Percentiles rank a stretch among this genome's conserved stretches.
These are phyloP conservation scores for Albula glossodonta DNA, from an alignment of 2,113 vertebrate genomes.

Conservation along the genomic window DNA sequence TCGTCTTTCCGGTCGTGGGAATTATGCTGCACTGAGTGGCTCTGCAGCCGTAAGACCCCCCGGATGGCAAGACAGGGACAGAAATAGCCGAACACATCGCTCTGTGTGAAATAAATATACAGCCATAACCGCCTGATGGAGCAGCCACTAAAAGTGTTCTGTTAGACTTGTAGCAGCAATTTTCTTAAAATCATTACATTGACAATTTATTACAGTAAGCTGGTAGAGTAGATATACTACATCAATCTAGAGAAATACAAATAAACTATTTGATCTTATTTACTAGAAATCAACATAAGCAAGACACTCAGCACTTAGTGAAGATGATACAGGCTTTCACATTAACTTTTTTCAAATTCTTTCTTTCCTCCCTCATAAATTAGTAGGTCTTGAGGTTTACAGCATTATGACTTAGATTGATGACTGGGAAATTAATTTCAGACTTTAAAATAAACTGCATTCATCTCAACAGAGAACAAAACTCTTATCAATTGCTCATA, in stretches of 20 bases:
- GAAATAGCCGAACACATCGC: neutral
- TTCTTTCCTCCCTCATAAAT: neutral
- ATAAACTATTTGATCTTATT: neutral
- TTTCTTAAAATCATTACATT: neutral
- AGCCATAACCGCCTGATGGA: neutral
- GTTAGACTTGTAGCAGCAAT: neutral
- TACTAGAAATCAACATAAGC: neutral
- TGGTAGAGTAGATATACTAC: neutral
- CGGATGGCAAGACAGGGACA: slow-evolving; percentile 4
- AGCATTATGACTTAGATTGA: slow-evolving; percentile 7
- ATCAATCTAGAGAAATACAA: neutral
- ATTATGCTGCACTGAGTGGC: slow-evolving; percentile 20
- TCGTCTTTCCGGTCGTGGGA: neutral
- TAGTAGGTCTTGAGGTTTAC: neutral
- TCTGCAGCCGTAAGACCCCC: neutral
- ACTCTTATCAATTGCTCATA: slow-evolving; percentile 16
- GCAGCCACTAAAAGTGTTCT: neutral
- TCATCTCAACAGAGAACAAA: slow-evolving; percentile 21
- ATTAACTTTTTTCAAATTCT: neutral
- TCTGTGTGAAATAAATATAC: neutral
- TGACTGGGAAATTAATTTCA: slow-evolving; percentile 27
- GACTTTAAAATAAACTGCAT: slow-evolving; percentile 40
- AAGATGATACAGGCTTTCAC: neutral
- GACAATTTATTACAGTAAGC: neutral
- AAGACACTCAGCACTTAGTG: neutral